A percentile compares a stretch with the other conserved stretches of the same genome.
Conservation (phyloP, 2,113 vertebrate genomes). For the Ptilorrhoa leucosticta region DNA sequence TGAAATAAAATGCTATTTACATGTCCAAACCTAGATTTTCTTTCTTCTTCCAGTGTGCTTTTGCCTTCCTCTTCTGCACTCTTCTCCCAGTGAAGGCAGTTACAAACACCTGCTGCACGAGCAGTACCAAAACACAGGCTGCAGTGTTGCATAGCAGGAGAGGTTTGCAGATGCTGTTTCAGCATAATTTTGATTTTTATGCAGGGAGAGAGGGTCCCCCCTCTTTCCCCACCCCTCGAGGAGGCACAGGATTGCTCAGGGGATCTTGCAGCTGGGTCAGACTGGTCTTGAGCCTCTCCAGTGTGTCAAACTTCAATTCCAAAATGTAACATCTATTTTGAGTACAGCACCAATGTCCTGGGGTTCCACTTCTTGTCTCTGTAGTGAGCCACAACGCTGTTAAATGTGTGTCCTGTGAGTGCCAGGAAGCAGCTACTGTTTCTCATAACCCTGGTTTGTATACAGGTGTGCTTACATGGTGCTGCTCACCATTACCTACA, state of each 20-base stretch:
- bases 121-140: neutral
- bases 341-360: neutral
- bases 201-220: neutral
- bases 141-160: neutral
- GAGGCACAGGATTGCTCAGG: neutral
- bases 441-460: neutral
- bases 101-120: neutral
- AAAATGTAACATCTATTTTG: neutral
- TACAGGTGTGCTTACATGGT: rapidly evolving
- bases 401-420: rapidly evolving
- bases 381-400: rapidly evolving
- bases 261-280: neutral
- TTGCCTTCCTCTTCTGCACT: neutral
- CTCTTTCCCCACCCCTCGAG: neutral
- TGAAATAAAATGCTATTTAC: slow-evolving; percentile 15
- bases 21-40: neutral
- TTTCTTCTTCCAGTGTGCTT: neutral
- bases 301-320: neutral
- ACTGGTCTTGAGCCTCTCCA: neutral
- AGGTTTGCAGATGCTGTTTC: neutral
- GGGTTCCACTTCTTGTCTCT: neutral
- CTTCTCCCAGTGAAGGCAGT: neutral
- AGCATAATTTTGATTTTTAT: neutral
- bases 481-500: neutral
- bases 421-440: neutral